Evolutionary conservation across 2,113 vertebrate species (phyloP).

Genomic region (Jaculus jaculus): DNA sequence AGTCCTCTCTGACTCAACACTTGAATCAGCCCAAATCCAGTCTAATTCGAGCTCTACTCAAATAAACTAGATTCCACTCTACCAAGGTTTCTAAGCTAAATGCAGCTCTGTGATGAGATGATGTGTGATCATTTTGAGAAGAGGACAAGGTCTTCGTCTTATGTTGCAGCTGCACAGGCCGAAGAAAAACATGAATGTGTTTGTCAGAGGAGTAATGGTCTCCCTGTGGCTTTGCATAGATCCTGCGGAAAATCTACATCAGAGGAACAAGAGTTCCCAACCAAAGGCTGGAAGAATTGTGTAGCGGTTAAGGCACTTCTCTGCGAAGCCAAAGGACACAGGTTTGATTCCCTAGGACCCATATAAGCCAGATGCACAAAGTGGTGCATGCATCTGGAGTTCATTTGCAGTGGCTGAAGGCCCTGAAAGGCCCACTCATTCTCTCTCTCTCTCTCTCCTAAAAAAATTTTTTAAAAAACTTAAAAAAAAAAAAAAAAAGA

Average conservation of each 20-base stretch:
- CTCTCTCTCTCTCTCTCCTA: too few relatives aligned
- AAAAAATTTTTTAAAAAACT: too few relatives aligned
- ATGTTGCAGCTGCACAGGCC: background rate
- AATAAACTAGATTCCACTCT: background rate
- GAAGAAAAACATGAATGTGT: background rate
- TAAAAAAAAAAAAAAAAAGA: background rate
- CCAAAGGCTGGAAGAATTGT: background rate
- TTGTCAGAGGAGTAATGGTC: background rate
- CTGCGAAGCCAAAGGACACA: too few relatives aligned
- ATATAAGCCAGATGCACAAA: too few relatives aligned
- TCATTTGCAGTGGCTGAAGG: too few relatives aligned
- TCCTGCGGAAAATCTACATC: background rate
- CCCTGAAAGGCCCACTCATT: too few relatives aligned
- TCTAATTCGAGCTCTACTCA: slow-evolving; percentile 14
- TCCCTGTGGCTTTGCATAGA: background rate
- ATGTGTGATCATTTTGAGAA: background rate
- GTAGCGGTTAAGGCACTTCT: too few relatives aligned
- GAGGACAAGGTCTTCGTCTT: background rate
- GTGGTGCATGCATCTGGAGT: too few relatives aligned
- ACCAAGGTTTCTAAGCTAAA: background rate
- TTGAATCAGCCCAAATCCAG: slow-evolving; percentile 8
- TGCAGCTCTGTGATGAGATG: background rate
- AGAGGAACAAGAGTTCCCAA: background rate
- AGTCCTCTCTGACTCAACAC: background rate
- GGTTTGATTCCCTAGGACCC: too few relatives aligned